A percentile compares a stretch with the other conserved stretches of the same genome.
phyloP scores from a whole-genome alignment of 2,113 vertebrate species.

The Corydoras sp. region DNA sequence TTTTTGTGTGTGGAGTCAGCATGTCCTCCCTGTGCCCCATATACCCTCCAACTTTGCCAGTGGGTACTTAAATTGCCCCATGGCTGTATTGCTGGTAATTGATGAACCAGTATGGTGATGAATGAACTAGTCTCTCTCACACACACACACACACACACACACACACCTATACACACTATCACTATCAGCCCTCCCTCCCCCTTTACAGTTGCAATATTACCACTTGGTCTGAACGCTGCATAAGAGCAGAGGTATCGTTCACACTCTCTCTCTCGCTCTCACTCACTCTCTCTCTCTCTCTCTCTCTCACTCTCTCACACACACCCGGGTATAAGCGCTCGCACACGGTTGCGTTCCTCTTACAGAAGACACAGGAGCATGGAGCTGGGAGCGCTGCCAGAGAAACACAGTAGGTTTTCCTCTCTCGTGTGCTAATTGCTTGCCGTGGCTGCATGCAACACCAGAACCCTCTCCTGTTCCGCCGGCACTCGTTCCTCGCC shows the following conservation, averaged over 20 bases:
- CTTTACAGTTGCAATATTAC: neutral
- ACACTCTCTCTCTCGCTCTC: neutral
- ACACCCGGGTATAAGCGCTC: neutral
- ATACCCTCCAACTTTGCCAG: too few relatives aligned
- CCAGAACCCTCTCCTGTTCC: neutral
- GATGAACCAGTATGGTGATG: too few relatives aligned
- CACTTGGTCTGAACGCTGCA: neutral
- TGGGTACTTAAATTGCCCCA: too few relatives aligned
- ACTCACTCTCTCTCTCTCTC: neutral
- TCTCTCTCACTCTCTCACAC: neutral
- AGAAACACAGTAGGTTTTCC: constrained; percentile 35
- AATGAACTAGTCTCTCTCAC: neutral
- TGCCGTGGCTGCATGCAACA: neutral
- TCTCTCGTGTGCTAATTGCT: constrained; percentile 7
- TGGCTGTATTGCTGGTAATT: too few relatives aligned
- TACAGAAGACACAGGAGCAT: constrained; percentile 27
- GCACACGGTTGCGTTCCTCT: neutral
- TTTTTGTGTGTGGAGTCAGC: too few relatives aligned
- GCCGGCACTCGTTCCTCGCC: too few relatives aligned
- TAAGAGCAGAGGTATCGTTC: neutral
- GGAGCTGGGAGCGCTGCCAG: constrained; percentile 26
- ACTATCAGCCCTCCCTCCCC: neutral
- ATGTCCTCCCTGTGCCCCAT: too few relatives aligned
- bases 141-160: neutral
- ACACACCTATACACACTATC: neutral